These are phyloP conservation scores for Drosophila cracens DNA, from an alignment of 2,888 invertebrate genomes.

Conservation along the genomic window DNA sequence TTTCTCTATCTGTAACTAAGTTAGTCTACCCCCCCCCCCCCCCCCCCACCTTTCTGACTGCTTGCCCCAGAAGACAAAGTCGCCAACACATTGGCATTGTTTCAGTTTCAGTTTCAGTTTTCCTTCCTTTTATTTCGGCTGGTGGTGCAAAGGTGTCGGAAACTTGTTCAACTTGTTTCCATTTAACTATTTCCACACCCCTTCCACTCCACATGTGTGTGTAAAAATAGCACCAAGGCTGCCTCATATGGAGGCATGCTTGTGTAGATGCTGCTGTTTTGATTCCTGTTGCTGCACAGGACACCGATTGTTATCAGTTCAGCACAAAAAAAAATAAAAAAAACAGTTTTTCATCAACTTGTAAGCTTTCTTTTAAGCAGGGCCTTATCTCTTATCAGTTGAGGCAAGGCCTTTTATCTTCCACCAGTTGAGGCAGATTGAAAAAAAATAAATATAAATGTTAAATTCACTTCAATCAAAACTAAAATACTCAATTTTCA, in stretches of 20 bases:
- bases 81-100: slow-evolving; percentile 64
- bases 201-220: slow-evolving; percentile 20
- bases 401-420: not conserved
- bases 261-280: slow-evolving; percentile 6
- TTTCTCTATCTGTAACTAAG: slow-evolving; percentile 50
- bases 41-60: not conserved
- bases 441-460: not conserved
- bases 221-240: slow-evolving; percentile 56
- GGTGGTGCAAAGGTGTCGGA: slow-evolving; percentile 73
- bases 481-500: not conserved
- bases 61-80: slow-evolving; percentile 30
- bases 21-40: slow-evolving; percentile 30
- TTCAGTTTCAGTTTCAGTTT: slow-evolving; percentile 21
- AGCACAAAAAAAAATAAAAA: too few relatives aligned
- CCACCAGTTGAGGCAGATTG: not conserved
- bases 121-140: slow-evolving; percentile 27
- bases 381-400: slow-evolving; percentile 6
- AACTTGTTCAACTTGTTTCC: slow-evolving; percentile 81
- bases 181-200: slow-evolving; percentile 68
- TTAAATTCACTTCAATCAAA: not conserved
- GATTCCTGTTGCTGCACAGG: slow-evolving; percentile 34
- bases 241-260: slow-evolving; percentile 46
- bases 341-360: slow-evolving; percentile 10
- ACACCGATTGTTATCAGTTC: slow-evolving; percentile 32
- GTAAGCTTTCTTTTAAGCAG: slow-evolving; percentile 7